Evolutionary conservation across 2,888 invertebrate genomes (phyloP).

Genomic region (Hetaerina titia): DNA sequence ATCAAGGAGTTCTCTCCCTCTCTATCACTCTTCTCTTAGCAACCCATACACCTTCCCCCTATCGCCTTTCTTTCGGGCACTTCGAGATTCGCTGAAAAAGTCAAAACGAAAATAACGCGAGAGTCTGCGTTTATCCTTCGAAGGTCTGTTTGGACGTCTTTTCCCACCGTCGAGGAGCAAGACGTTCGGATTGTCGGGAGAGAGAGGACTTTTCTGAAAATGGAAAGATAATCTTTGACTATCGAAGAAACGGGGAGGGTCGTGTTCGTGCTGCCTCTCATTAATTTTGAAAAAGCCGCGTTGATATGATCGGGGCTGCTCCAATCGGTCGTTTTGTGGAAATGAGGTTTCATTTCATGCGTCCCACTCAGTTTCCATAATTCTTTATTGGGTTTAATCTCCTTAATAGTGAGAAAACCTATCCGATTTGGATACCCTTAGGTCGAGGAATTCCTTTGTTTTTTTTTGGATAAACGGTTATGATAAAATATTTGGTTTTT

Average conservation of each 20-base stretch:
- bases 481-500: background rate
- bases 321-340: background rate
- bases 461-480: background rate
- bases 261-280: background rate
- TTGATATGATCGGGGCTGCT: background rate
- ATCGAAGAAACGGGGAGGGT: background rate
- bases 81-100: background rate
- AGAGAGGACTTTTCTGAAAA: background rate
- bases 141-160: background rate
- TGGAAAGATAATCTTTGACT: background rate
- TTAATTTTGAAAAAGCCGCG: background rate
- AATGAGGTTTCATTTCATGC: background rate
- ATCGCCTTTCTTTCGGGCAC: background rate
- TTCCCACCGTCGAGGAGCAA: background rate
- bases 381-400: background rate
- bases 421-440: background rate
- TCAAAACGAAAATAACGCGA: too few relatives aligned
- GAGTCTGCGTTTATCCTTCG: background rate
- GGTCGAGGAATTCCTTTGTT: background rate
- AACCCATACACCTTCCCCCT: background rate
- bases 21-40: background rate
- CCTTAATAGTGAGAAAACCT: background rate
- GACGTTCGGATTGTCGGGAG: background rate
- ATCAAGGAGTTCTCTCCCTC: background rate
- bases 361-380: constrained; percentile 19